Base-by-base conservation (phyloP, 2,113 vertebrate species). In the Rhinolophus ferrumequinum region DNA sequence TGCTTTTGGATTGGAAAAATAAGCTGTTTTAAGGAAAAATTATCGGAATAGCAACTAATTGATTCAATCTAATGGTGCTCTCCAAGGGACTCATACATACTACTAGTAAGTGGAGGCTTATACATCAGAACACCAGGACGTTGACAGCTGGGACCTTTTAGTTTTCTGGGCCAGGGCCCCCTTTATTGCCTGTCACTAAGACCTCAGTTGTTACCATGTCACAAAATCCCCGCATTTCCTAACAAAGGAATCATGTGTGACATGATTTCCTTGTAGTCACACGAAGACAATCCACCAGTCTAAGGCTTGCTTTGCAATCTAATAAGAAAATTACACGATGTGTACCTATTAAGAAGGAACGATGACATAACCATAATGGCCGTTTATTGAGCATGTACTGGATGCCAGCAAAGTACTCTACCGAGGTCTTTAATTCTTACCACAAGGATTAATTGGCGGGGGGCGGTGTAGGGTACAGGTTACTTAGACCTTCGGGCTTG, bases 21-120 rank as follows among this genome's bases (percentile, higher is more conserved):
- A 79, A 75, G 47, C 35, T 79, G 75, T 83, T 44, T 85, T 77
- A 83, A 94, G 69, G 73, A 54, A 82, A 95, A 69, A 67, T n/a
- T 14, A 75, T 35, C 30, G 82, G 11, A 92, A 90, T 77, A 90
- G 47, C 3, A 80, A 80, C 15, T 33, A 60, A 90, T 58, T 67
- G 9, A 70, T 84, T 90, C 66, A 50, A 81, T 47, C 70, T 64
- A 88, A 62, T 54, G 24, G 92, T 83, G 44, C 50, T 73, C 15
- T 79, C 33, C 33, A 60, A 54, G 4, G 26, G 22, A 82, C 24
- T 81, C 21, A 52, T 84, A 67, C 90, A 41, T 87, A 80, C 67
- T 81, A 18, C 35, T 30, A 58, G 30, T 11, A 41, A 84, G 8
- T 2, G 26, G 92, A 85, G 22, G 3, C n/a, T 79, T 85, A 11